These are phyloP conservation scores for Hybognathus amarus DNA, from an alignment of 2,797 vertebrate species.

Conservation along the genomic window DNA sequence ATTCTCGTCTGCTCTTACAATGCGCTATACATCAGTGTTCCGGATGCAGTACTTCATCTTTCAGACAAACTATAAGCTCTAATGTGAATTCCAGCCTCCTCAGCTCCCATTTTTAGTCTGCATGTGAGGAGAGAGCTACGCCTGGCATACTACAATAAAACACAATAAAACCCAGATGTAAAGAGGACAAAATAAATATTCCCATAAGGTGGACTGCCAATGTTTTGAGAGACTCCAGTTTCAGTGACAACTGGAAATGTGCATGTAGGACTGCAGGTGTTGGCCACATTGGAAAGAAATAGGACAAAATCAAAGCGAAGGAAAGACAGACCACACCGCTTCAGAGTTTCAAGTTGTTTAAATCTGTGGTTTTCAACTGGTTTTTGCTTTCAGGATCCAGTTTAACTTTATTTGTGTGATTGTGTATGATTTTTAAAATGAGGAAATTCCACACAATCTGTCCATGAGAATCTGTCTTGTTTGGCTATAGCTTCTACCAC, in stretches of 20 bases:
- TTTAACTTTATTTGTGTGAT: neutral
- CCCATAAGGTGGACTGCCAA: conserved; percentile 55
- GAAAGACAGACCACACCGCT: conserved; percentile 61
- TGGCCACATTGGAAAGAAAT: conserved; percentile 68
- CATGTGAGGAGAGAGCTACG: conserved; percentile 59
- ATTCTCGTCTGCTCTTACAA: conserved; percentile 7
- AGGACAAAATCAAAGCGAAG: conserved; percentile 62
- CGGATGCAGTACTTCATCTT: conserved; percentile 42
- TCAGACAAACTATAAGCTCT: conserved; percentile 43
- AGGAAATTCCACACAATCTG: neutral
- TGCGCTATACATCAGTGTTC: conserved; percentile 43
- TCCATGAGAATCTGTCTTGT: neutral
- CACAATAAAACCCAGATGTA: conserved; percentile 54
- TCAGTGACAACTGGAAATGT: conserved; percentile 61
- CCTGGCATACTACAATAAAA: conserved; percentile 66
- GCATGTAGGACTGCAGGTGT: conserved; percentile 62
- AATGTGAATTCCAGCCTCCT: conserved; percentile 52
- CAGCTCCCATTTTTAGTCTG: conserved; percentile 62
- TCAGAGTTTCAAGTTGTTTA: neutral
- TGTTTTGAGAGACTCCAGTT: conserved; percentile 61
- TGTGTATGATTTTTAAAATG: neutral
- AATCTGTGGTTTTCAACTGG: neutral
- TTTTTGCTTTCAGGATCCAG: conserved; percentile 6
- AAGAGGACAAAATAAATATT: conserved; percentile 63
- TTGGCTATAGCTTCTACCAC: neutral